Conservation (phyloP, 2,113 vertebrate species). For the Platycercus adscitus region DNA sequence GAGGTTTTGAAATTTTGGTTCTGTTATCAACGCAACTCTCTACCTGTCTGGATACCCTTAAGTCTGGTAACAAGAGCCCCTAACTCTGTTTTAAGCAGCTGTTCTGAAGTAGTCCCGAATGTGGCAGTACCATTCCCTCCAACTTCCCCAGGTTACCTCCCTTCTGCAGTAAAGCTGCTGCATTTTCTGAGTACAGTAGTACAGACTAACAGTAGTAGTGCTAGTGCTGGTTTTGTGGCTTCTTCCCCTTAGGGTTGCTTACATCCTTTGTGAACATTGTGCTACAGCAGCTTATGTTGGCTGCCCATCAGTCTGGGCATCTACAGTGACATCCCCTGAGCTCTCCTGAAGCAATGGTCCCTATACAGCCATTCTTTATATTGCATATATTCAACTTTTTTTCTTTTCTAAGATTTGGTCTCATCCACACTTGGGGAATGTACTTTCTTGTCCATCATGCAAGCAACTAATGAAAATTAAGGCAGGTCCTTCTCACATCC, state of each 20-base stretch:
- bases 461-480: background rate
- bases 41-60: background rate
- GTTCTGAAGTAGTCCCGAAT: background rate
- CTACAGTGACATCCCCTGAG: background rate
- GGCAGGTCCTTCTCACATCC: background rate
- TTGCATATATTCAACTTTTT: background rate
- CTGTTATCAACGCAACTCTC: background rate
- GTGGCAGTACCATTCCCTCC: background rate
- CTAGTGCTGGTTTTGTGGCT: background rate
- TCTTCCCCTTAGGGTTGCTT: background rate
- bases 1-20: background rate
- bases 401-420: background rate
- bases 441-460: background rate
- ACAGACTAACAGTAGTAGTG: background rate
- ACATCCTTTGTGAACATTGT: fast-evolving
- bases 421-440: background rate
- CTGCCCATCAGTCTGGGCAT: background rate
- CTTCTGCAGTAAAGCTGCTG: background rate
- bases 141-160: background rate
- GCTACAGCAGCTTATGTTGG: background rate
- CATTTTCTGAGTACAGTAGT: background rate
- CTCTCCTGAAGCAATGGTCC: background rate
- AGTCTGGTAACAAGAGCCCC: background rate
- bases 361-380: background rate
- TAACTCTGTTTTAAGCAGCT: background rate